Evolutionary conservation across 2,888 invertebrate genomes (phyloP).

Genomic region (Podabrus alpinus): DNA sequence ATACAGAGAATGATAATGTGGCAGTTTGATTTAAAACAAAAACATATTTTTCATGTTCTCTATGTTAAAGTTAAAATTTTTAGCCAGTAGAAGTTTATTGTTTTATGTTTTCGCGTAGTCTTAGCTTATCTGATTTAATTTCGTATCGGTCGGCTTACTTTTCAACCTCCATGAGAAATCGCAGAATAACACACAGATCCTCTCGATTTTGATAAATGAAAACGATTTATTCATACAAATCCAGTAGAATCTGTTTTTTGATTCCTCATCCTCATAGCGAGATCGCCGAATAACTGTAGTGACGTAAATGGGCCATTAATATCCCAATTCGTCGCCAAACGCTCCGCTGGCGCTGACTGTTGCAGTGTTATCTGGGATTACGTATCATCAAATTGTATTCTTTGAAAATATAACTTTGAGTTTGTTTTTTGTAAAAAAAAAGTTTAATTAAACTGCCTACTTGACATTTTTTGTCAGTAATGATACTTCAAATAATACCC

Average conservation of each 20-base stretch:
- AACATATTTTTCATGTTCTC: neutral
- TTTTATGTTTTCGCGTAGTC: neutral
- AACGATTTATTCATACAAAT: neutral
- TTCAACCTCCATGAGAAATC: neutral
- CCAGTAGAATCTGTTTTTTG: neutral
- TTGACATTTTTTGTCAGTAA: neutral
- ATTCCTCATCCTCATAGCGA: neutral
- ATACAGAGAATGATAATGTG: neutral
- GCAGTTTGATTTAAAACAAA: neutral
- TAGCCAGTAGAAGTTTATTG: neutral
- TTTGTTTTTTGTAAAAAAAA: neutral
- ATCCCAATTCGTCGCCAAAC: neutral
- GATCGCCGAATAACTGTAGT: neutral
- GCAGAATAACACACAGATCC: neutral
- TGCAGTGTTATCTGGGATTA: neutral
- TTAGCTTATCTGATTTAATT: neutral
- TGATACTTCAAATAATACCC: neutral
- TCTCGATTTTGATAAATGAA: neutral
- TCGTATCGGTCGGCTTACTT: neutral
- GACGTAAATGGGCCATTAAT: neutral
- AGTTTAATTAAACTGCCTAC: neutral
- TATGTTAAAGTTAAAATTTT: neutral
- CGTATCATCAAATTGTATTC: neutral
- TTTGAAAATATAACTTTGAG: neutral
- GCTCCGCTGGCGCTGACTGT: too few relatives aligned